Conservation (phyloP, 2,113 vertebrate genomes). For the Gnathonemus longibarbis region DNA sequence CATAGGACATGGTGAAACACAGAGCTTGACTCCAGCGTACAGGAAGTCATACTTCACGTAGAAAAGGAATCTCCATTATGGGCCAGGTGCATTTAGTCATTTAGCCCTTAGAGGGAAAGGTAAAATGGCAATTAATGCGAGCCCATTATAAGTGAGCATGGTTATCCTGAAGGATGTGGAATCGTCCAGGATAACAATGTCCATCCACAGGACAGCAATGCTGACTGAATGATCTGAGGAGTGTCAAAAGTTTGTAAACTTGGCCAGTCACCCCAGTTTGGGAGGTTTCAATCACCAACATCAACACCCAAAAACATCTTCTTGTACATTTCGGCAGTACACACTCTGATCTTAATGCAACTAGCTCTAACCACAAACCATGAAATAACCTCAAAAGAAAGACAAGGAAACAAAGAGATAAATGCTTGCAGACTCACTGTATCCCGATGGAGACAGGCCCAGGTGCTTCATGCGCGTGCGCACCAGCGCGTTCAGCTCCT, state of each 20-base stretch:
- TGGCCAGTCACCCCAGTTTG: background rate
- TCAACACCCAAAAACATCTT: background rate
- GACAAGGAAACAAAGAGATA: background rate
- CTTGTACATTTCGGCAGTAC: background rate
- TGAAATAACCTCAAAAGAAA: background rate
- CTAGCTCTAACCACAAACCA: background rate
- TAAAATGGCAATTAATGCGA: background rate
- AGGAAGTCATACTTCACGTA: background rate
- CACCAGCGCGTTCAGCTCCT: conserved; percentile 69
- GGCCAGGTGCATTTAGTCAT: background rate
- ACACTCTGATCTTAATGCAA: background rate
- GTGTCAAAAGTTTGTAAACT: background rate
- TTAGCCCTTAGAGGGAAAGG: background rate
- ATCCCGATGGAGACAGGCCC: conserved; percentile 65
- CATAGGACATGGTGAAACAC: background rate
- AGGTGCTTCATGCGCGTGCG: conserved; percentile 69
- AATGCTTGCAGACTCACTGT: conserved; percentile 41
- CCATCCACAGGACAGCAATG: background rate
- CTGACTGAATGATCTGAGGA: background rate
- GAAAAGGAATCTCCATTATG: background rate
- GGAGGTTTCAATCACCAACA: background rate
- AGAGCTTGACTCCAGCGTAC: background rate
- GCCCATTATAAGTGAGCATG: background rate
- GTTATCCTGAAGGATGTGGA: background rate
- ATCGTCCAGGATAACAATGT: background rate